Base-by-base conservation (phyloP, 2,888 invertebrate genomes). In the Yponomeuta plumbellus region DNA sequence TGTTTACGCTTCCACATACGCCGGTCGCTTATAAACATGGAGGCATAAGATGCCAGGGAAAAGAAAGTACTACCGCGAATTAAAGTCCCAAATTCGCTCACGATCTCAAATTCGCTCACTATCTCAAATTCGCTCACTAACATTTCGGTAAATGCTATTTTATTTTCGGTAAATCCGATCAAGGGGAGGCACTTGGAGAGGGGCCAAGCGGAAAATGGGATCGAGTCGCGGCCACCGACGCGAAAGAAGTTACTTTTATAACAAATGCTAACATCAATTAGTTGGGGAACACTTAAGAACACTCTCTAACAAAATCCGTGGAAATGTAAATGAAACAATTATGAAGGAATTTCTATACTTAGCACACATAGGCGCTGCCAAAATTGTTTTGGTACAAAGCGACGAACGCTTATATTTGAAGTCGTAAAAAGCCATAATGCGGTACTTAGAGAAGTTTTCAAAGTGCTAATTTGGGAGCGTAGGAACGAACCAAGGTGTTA, bases 181-280 rank as follows among this genome's bases (percentile, higher is more conserved):
- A 77, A 82, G 77, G 77, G 79, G 69, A 74, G 75, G 76, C 76
- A 59, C 59, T 59, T 88, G 87, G 88, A 75, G 68, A 64, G 61
- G 67, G 68, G 84, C 87, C 89, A 88, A 85, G 76, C 76, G 75
- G 77, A 66, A 62, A 62, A 62, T 34, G 23, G 39, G 62, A 62
- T 59, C 23, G 22, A 11, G n/a, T 11, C 58, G 20, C 23, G 23
- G 22, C 13, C 59, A 23, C 20, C 21, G 59, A 59, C 22, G 59
- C 13, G 23, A 39, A 23, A 62, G n/a, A 34, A 39, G 62, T 34
- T 11, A 62, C 34, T 34, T 39, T 20, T 17, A 61, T 17, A 61
- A 61, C 2, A n/a, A 62, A 39, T n/a, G 20, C 8, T 21, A 2
- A 20, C 58, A 58, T 44, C 44, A 20, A 58, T 58, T n/a, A 58